Evolutionary conservation across 2,113 vertebrate species (phyloP).

Genomic region (Oryzias curvinotus): DNA sequence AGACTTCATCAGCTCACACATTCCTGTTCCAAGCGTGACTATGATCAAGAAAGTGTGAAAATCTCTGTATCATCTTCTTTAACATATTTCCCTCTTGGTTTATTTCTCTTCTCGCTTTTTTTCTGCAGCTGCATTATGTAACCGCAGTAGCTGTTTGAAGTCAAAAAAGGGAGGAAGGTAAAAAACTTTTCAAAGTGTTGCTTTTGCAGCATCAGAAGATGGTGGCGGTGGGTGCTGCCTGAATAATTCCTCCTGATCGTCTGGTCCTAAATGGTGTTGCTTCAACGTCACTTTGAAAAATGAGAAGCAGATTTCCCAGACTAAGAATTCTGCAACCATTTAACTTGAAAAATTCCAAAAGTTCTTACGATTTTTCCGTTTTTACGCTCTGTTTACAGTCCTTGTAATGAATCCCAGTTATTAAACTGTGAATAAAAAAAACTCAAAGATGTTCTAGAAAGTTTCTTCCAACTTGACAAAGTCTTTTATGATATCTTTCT

Average conservation of each 20-base stretch:
- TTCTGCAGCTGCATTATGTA: constrained; percentile 52
- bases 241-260: constrained; percentile 26
- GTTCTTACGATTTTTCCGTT: too few relatives aligned
- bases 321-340: too few relatives aligned
- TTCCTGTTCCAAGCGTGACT: constrained; percentile 4
- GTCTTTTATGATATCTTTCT: not conserved
- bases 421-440: too few relatives aligned
- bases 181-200: constrained; percentile 63
- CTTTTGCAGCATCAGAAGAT: constrained; percentile 39
- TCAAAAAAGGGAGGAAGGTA: constrained; percentile 20
- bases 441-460: too few relatives aligned
- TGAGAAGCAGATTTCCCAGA: too few relatives aligned
- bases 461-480: too few relatives aligned
- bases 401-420: too few relatives aligned
- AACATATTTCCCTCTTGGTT: constrained; percentile 20
- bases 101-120: constrained; percentile 27
- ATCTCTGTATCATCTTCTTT: constrained; percentile 29
- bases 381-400: too few relatives aligned
- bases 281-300: constrained; percentile 1
- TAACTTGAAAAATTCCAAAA: too few relatives aligned
- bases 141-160: constrained; percentile 67
- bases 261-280: constrained; percentile 32
- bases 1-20: not conserved
- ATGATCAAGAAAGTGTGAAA: constrained; percentile 5
- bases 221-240: constrained; percentile 44